phyloP scores from a whole-genome alignment of 1,140 invertebrate species.

The Papilio polytes region DNA sequence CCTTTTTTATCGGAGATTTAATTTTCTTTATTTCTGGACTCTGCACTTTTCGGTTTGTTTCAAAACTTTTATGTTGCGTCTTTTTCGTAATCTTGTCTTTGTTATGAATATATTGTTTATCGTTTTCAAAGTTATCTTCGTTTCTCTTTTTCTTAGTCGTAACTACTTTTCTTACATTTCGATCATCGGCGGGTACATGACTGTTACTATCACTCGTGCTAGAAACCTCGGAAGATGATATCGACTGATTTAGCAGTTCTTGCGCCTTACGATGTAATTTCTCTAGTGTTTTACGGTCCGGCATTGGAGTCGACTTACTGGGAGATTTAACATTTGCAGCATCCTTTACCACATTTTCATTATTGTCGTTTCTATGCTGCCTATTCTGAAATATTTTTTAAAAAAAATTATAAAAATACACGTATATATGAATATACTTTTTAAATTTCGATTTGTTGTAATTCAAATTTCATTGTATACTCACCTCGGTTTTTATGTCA shows the following conservation, averaged over 20 bases:
- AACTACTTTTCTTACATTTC: constrained; percentile 38
- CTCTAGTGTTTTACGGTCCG: constrained; percentile 59
- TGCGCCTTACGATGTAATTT: constrained; percentile 73
- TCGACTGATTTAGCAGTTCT: constrained; percentile 67
- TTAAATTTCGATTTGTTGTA: too few species aligned
- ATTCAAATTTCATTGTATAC: not conserved
- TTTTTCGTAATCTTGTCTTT: constrained; percentile 39
- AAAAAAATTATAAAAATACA: too few species aligned
- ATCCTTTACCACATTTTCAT: constrained; percentile 19
- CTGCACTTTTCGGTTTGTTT: not conserved
- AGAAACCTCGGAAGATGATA: constrained; percentile 65
- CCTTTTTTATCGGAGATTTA: constrained; percentile 21
- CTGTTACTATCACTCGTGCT: constrained; percentile 51
- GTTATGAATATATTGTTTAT: constrained; percentile 31
- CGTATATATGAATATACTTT: too few species aligned
- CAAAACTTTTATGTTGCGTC: constrained; percentile 33
- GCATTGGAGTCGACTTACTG: constrained; percentile 42
- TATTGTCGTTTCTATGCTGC: constrained; percentile 2
- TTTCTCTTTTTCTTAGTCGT: constrained; percentile 30
- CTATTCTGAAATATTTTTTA: constrained; percentile 27
- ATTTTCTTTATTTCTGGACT: constrained; percentile 21
- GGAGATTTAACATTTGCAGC: constrained; percentile 30
- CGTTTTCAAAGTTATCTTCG: constrained; percentile 24
- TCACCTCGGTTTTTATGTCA: constrained; percentile 14
- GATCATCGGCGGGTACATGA: constrained; percentile 37